These are phyloP conservation scores for Oncorhynchus clarkii DNA, from an alignment of 2,113 vertebrate genomes.

Conservation along the genomic window DNA sequence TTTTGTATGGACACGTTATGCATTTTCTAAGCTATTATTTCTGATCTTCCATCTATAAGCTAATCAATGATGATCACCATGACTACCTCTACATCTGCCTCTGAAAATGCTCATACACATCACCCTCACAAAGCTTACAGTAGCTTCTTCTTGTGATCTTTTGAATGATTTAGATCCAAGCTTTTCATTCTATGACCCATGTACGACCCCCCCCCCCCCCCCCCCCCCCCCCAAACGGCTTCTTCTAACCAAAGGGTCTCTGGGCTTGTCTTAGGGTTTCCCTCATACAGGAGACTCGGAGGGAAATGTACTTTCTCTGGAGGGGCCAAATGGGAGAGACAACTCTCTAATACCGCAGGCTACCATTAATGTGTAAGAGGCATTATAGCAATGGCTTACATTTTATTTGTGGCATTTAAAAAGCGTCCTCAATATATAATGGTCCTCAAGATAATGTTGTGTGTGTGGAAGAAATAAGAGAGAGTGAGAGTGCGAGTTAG, in stretches of 20 bases:
- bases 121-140: too few relatives aligned
- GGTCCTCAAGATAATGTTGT: not conserved
- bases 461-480: not conserved
- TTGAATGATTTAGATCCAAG: constrained; percentile 58
- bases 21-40: too few relatives aligned
- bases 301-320: too few relatives aligned
- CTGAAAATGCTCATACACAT: not conserved
- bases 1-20: too few relatives aligned
- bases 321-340: too few relatives aligned
- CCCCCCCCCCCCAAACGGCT: constrained; percentile 34
- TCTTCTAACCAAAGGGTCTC: constrained; percentile 23
- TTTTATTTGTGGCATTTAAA: too few relatives aligned
- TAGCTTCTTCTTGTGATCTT: constrained; percentile 31
- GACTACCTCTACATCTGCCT: too few relatives aligned
- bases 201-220: constrained; percentile 5
- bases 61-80: not conserved
- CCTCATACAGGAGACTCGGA: too few relatives aligned
- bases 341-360: too few relatives aligned
- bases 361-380: too few relatives aligned
- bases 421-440: not conserved
- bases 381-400: too few relatives aligned
- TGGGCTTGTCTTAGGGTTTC: too few relatives aligned
- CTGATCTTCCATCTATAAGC: not conserved
- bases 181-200: constrained; percentile 54
- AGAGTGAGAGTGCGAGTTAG: not conserved